These are phyloP conservation scores for Ooceraea biroi DNA, from an alignment of 1,140 invertebrate genomes.

Conservation along the genomic window DNA sequence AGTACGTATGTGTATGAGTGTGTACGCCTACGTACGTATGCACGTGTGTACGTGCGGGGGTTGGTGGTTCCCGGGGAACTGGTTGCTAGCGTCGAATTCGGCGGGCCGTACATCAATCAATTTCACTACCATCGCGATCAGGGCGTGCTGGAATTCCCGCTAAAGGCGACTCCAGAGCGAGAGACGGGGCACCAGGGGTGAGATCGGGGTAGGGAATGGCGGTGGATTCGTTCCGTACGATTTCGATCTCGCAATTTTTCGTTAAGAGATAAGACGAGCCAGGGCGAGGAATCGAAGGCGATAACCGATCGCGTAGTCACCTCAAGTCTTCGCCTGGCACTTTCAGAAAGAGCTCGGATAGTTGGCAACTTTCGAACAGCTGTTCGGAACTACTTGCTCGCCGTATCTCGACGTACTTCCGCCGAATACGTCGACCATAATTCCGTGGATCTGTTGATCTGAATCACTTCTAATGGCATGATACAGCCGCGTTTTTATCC, in stretches of 20 bases:
- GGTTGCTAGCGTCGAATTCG: slow-evolving; percentile 66
- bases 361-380: slow-evolving; percentile 47
- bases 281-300: background rate
- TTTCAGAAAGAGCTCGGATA: slow-evolving; percentile 38
- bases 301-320: slow-evolving; percentile 38
- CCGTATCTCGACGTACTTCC: slow-evolving; percentile 36
- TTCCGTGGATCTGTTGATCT: background rate
- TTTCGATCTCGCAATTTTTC: slow-evolving; percentile 62
- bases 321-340: slow-evolving; percentile 40
- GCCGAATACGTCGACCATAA: slow-evolving; percentile 1
- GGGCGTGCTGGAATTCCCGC: slow-evolving; percentile 60
- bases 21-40: background rate
- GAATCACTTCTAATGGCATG: slow-evolving; percentile 1
- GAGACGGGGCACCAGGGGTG: background rate
- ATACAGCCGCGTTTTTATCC: slow-evolving; percentile 1
- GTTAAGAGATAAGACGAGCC: slow-evolving; percentile 46
- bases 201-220: background rate
- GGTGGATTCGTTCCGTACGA: slow-evolving; percentile 45
- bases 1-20: background rate
- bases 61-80: slow-evolving; percentile 12
- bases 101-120: slow-evolving; percentile 76
- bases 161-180: slow-evolving; percentile 43
- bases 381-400: slow-evolving; percentile 35
- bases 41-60: background rate
- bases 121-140: slow-evolving; percentile 71